These are phyloP conservation scores for Dryadula phaetusa DNA, from an alignment of 2,888 invertebrate genomes.

Conservation along the genomic window DNA sequence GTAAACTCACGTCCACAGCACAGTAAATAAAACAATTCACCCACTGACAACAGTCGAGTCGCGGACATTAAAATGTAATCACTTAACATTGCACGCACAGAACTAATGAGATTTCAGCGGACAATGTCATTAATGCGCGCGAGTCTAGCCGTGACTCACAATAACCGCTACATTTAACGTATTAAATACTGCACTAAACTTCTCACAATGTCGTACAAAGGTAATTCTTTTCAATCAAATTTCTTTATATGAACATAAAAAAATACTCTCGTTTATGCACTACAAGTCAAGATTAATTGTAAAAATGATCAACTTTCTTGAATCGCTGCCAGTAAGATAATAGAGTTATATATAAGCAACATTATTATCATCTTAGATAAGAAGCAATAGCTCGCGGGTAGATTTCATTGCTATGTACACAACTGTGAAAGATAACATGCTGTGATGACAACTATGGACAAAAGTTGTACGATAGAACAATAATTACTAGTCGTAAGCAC, in stretches of 20 bases:
- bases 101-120: slow-evolving; percentile 80
- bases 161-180: slow-evolving; percentile 69
- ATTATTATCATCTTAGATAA: slow-evolving; percentile 82
- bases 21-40: slow-evolving; percentile 66
- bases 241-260: slow-evolving; percentile 55
- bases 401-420: slow-evolving; percentile 69
- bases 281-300: slow-evolving; percentile 69
- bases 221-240: slow-evolving; percentile 50
- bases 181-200: slow-evolving; percentile 55
- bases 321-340: slow-evolving; percentile 71
- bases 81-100: slow-evolving; percentile 79
- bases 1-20: slow-evolving; percentile 58
- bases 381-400: slow-evolving; percentile 64
- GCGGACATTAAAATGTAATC: slow-evolving; percentile 77
- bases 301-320: slow-evolving; percentile 70
- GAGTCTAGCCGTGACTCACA: slow-evolving; percentile 76
- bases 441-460: slow-evolving; percentile 40
- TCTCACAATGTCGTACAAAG: slow-evolving; percentile 54
- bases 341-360: slow-evolving; percentile 65
- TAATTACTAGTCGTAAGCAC: slow-evolving; percentile 32
- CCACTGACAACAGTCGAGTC: slow-evolving; percentile 63
- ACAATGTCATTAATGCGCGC: slow-evolving; percentile 75
- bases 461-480: slow-evolving; percentile 35
- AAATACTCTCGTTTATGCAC: slow-evolving; percentile 52
- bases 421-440: slow-evolving; percentile 52